Conservation (phyloP, 2,797 vertebrate species). For the Iguana delicatissima region DNA sequence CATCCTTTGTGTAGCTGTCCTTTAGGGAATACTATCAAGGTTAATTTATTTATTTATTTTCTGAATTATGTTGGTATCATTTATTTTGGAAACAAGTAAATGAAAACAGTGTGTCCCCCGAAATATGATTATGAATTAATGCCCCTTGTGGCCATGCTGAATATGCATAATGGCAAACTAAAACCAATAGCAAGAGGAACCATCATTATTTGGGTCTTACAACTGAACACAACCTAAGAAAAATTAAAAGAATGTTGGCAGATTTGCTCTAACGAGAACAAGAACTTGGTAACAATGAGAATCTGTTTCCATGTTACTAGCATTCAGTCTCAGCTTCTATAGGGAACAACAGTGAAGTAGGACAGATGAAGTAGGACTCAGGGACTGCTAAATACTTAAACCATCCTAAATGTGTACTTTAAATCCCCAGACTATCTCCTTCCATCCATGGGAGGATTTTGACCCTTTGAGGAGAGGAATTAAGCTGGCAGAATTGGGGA, state of each 20-base stretch:
- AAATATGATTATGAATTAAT: neutral
- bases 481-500: neutral
- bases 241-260: neutral
- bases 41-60: conserved; percentile 32
- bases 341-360: neutral
- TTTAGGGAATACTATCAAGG: conserved; percentile 28
- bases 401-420: neutral
- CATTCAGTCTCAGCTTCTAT: neutral
- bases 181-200: neutral
- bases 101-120: neutral
- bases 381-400: too few species aligned
- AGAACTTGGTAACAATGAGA: neutral
- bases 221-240: neutral
- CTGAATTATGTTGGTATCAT: conserved; percentile 31
- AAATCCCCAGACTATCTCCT: neutral
- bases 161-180: too few species aligned
- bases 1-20: conserved; percentile 38
- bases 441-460: neutral
- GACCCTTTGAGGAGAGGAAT: neutral
- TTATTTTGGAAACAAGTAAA: conserved; percentile 47
- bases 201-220: too few species aligned
- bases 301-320: neutral
- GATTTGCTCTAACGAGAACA: neutral
- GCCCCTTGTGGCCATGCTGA: neutral
- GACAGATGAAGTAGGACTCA: too few species aligned